Evolutionary conservation across 2,113 vertebrate species (phyloP).

Genomic region (Neotragus pygmaeus): DNA sequence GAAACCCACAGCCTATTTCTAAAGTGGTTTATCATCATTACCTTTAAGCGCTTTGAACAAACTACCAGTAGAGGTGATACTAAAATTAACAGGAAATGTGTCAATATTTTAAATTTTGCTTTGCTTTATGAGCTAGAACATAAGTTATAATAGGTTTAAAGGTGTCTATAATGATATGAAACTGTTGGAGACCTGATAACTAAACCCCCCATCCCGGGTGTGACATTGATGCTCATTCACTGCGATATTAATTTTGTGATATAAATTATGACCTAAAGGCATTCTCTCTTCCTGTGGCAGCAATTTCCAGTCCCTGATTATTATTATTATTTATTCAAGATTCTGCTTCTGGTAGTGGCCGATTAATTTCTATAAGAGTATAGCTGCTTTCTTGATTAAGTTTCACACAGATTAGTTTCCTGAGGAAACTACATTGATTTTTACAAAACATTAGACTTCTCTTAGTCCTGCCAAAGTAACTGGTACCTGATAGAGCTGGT

Average conservation of each 20-base stretch:
- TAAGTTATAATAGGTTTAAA: neutral
- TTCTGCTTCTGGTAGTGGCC: neutral
- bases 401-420: neutral
- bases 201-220: accelerated
- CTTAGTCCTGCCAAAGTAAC: neutral
- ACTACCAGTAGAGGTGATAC: neutral
- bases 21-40: neutral
- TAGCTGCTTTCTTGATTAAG: neutral
- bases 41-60: neutral
- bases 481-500: neutral
- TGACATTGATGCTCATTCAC: neutral
- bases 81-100: neutral
- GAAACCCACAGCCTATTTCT: neutral
- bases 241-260: neutral
- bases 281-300: neutral
- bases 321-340: neutral
- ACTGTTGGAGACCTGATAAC: neutral
- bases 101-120: neutral
- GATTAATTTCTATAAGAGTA: neutral
- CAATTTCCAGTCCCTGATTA: neutral
- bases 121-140: neutral
- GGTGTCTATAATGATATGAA: neutral
- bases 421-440: neutral
- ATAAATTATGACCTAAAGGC: neutral
- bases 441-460: neutral